Conservation (phyloP, 1,140 invertebrate species). For the Drosophila subpulchrella region DNA sequence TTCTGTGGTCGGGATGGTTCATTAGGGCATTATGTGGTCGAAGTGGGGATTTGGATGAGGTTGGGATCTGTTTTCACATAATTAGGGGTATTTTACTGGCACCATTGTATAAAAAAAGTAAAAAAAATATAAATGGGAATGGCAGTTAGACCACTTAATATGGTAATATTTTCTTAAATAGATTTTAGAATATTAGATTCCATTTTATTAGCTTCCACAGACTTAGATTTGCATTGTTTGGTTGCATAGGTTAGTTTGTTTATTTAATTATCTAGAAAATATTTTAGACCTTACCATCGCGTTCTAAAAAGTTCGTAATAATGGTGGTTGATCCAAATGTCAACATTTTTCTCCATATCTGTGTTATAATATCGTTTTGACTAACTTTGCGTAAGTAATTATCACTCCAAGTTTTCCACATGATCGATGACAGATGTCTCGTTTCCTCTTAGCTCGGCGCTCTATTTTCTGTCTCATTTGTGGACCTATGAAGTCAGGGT, state of each 20-base stretch:
- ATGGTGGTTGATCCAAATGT: not conserved
- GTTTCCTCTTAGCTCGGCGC: not conserved
- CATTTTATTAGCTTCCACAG: too few relatives aligned
- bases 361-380: not conserved
- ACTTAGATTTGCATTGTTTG: too few relatives aligned
- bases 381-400: slow-evolving; percentile 1
- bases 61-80: not conserved
- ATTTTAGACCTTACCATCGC: not conserved
- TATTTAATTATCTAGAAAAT: not conserved
- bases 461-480: not conserved
- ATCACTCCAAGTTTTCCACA: slow-evolving; percentile 3
- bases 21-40: slow-evolving; percentile 37
- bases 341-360: not conserved
- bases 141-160: too few relatives aligned
- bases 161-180: too few relatives aligned
- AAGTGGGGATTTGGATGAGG: slow-evolving; percentile 17
- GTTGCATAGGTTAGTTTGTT: too few relatives aligned
- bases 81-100: not conserved
- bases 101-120: too few relatives aligned
- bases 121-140: not conserved
- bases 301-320: too few relatives aligned
- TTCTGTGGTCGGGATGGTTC: slow-evolving; percentile 22
- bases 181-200: too few relatives aligned
- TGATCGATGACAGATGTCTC: slow-evolving; percentile 15
- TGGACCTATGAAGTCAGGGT: not conserved